phyloP scores from a whole-genome alignment of 2,888 invertebrate genomes.

The Salticus scenicus region DNA sequence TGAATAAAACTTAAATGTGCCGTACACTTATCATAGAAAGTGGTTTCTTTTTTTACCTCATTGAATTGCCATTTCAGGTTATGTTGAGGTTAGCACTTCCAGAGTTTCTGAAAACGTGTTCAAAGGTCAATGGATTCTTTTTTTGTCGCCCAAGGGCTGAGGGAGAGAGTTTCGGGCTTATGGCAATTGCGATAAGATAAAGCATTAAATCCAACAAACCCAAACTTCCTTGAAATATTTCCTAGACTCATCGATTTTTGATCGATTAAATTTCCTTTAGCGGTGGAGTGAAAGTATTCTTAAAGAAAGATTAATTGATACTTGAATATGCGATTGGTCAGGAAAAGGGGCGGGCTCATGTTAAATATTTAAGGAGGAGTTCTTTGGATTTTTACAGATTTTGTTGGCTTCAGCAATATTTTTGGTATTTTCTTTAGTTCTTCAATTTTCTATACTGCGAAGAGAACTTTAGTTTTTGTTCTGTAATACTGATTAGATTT shows the following conservation, averaged over 20 bases:
- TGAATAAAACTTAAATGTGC: no score
- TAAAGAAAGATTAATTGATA: background rate
- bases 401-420: no score
- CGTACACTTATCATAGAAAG: no score
- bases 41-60: no score
- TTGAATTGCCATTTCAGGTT: background rate
- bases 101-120: background rate
- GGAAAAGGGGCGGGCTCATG: no score
- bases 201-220: conserved; percentile 3
- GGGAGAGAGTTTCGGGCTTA: background rate
- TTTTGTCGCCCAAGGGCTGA: background rate
- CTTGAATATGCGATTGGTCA: no score
- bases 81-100: background rate
- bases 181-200: background rate
- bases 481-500: no score
- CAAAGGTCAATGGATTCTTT: background rate
- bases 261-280: background rate
- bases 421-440: no score
- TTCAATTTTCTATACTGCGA: no score
- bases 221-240: background rate
- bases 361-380: no score
- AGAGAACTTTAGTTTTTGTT: no score
- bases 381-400: no score
- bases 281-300: background rate
- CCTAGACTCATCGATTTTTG: background rate